These are phyloP conservation scores for Rynchops niger DNA, from an alignment of 2,113 vertebrate genomes.

Conservation along the genomic window DNA sequence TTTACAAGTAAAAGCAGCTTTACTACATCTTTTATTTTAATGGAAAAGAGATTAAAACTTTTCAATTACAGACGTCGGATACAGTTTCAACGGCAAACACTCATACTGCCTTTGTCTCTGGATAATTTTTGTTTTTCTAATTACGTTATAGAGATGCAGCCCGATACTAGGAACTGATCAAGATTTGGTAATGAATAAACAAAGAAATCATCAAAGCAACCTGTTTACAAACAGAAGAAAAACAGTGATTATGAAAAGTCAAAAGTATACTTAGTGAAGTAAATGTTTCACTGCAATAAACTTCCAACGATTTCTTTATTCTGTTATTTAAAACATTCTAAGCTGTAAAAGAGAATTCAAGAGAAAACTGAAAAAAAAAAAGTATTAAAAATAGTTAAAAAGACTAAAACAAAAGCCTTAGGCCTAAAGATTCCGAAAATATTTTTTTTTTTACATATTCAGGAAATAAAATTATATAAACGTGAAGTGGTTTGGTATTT, in stretches of 20 bases:
- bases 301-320: not conserved
- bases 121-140: not conserved
- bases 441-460: not conserved
- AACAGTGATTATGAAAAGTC: not conserved
- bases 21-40: not conserved
- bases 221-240: not conserved
- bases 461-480: not conserved
- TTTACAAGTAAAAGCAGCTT: not conserved
- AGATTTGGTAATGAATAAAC: not conserved
- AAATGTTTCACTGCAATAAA: not conserved
- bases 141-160: not conserved
- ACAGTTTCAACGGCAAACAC: not conserved
- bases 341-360: not conserved
- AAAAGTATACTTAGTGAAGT: not conserved
- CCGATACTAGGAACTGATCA: not conserved
- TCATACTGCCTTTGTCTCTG: not conserved
- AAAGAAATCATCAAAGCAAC: not conserved
- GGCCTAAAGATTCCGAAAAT: not conserved
- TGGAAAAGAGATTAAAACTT: not conserved
- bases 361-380: not conserved
- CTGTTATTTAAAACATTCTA: not conserved
- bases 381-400: not conserved
- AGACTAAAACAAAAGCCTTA: not conserved
- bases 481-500: not conserved
- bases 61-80: not conserved